A percentile compares a stretch with the other conserved stretches of the same genome.
phyloP scores from a whole-genome alignment of 2,888 invertebrate genomes.

The Pollenia amentaria region DNA sequence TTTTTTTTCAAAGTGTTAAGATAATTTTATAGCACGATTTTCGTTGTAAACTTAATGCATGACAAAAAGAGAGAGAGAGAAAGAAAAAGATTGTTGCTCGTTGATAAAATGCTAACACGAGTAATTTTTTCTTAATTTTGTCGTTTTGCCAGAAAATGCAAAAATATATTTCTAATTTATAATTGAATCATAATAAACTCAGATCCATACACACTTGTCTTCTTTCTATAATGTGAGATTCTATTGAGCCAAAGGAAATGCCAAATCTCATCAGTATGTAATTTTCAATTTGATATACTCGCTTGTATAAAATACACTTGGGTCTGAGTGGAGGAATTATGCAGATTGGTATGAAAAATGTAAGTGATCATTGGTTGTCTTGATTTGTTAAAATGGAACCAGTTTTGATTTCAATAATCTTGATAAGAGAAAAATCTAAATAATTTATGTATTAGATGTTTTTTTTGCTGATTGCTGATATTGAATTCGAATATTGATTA shows the following conservation, averaged over 20 bases:
- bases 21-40: conserved; percentile 11
- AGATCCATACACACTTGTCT: neutral
- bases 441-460: conserved; percentile 41
- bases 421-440: conserved; percentile 51
- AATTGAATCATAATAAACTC: conserved; percentile 63
- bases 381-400: conserved; percentile 37
- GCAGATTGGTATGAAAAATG: conserved; percentile 29
- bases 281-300: conserved; percentile 64
- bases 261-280: conserved; percentile 38
- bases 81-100: conserved; percentile 2
- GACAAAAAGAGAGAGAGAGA: conserved; percentile 22
- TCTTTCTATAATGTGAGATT: conserved; percentile 6
- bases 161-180: conserved; percentile 67
- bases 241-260: conserved; percentile 51
- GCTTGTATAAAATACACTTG: neutral
- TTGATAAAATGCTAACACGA: conserved; percentile 34
- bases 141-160: conserved; percentile 34
- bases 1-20: conserved; percentile 37
- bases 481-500: conserved; percentile 7
- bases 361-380: conserved; percentile 21
- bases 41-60: conserved; percentile 40
- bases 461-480: neutral
- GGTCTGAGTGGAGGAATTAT: conserved; percentile 9
- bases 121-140: neutral
- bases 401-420: conserved; percentile 28